A percentile compares a stretch with the other conserved stretches of the same genome.
phyloP scores from a whole-genome alignment of 2,888 invertebrate genomes.

The Drosophila helvetica region DNA sequence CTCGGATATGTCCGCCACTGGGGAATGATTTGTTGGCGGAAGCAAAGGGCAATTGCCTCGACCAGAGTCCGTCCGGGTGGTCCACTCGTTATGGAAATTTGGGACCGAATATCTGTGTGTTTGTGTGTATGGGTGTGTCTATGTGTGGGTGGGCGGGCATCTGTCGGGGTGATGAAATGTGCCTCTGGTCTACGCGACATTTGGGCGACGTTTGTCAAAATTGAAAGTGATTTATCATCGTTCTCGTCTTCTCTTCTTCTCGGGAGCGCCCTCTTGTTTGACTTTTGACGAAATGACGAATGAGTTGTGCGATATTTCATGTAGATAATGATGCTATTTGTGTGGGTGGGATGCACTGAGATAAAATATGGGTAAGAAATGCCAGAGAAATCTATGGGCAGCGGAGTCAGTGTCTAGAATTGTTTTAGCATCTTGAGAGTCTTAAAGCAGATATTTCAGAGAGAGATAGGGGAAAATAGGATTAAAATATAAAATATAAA shows the following conservation, averaged over 20 bases:
- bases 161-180: slow-evolving; percentile 54
- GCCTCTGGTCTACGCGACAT: slow-evolving; percentile 52
- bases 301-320: slow-evolving; percentile 42
- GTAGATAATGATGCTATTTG: slow-evolving; percentile 49
- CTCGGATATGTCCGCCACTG: slow-evolving; percentile 51
- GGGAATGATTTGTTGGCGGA: slow-evolving; percentile 63
- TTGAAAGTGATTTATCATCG: slow-evolving; percentile 76
- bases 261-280: slow-evolving; percentile 16
- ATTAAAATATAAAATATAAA: too few species aligned
- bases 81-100: slow-evolving; percentile 59
- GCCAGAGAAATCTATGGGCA: too few species aligned
- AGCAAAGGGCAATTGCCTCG: slow-evolving; percentile 51
- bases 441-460: too few species aligned
- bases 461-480: too few species aligned
- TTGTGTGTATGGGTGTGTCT: slow-evolving; percentile 17
- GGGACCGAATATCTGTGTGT: slow-evolving; percentile 9
- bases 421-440: too few species aligned
- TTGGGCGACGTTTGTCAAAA: slow-evolving; percentile 75
- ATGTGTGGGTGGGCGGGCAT: slow-evolving; percentile 28
- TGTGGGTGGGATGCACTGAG: slow-evolving; percentile 4
- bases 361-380: too few species aligned
- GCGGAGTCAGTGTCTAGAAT: too few species aligned
- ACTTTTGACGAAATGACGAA: slow-evolving; percentile 48
- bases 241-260: slow-evolving; percentile 19
- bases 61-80: slow-evolving; percentile 2